Conservation (phyloP, 2,797 vertebrate genomes). For the Labeo calbasu region DNA sequence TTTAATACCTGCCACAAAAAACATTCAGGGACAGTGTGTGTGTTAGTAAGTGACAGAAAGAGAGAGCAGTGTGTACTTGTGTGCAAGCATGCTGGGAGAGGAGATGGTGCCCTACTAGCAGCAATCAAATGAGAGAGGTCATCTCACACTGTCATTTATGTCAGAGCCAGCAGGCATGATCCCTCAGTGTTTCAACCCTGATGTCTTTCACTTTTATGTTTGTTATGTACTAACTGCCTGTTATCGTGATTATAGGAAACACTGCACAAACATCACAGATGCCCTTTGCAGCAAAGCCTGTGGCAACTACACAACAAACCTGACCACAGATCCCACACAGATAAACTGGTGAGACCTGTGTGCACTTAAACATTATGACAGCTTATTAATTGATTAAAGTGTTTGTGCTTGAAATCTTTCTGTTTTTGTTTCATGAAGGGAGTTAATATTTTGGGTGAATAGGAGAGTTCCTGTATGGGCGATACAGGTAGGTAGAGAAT, state of each 20-base stretch:
- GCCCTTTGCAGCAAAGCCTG: conserved; percentile 59
- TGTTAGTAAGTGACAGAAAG: neutral
- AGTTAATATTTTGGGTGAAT: conserved; percentile 81
- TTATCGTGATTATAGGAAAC: conserved; percentile 54
- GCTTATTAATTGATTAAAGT: neutral
- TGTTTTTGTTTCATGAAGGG: conserved; percentile 64
- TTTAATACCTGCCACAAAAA: conserved; percentile 21
- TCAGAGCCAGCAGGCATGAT: neutral
- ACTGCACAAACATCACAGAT: conserved; percentile 54
- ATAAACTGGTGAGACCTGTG: conserved; percentile 76
- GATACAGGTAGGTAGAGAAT: conserved; percentile 78
- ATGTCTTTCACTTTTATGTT: conserved; percentile 11
- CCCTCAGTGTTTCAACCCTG: neutral
- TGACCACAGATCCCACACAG: conserved; percentile 54
- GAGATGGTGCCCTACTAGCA: conserved; percentile 33
- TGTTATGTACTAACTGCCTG: conserved; percentile 16
- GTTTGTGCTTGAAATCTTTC: neutral
- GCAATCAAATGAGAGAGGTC: conserved; percentile 37
- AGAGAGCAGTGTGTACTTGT: conserved; percentile 6
- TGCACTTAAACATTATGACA: neutral
- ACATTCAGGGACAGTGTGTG: neutral
- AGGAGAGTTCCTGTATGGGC: conserved; percentile 81
- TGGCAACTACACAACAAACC: conserved; percentile 59
- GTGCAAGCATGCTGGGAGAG: conserved; percentile 28
- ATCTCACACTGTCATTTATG: conserved; percentile 51